A percentile compares a stretch with the other conserved stretches of the same genome.
phyloP scores from a whole-genome alignment of 2,888 invertebrate genomes.

The Eugnorisma glareosa region DNA sequence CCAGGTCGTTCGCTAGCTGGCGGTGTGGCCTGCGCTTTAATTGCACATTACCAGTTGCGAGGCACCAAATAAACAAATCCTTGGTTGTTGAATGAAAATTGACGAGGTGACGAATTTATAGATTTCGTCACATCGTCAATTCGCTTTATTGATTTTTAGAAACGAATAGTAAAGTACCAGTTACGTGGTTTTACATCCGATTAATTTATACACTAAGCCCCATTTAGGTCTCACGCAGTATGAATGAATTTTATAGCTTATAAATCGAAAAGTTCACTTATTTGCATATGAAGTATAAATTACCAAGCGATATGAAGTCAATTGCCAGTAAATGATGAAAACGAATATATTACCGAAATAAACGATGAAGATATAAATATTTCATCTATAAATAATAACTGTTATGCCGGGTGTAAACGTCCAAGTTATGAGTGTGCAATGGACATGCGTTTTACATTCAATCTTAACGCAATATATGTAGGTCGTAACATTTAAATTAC shows the following conservation, averaged over 20 bases:
- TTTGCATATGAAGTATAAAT: conserved; percentile 61
- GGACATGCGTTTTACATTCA: conserved; percentile 73
- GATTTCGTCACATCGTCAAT: no score
- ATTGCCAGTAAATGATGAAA: conserved; percentile 61
- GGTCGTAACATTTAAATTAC: conserved; percentile 61
- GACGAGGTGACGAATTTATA: conserved; percentile 1
- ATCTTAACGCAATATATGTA: conserved; percentile 65
- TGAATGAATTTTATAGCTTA: conserved; percentile 52
- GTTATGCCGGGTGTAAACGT: conserved; percentile 75
- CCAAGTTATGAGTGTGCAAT: conserved; percentile 70
- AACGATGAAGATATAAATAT: conserved; percentile 68
- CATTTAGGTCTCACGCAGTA: conserved; percentile 40
- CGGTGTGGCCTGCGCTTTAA: no score
- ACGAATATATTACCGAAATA: conserved; percentile 60
- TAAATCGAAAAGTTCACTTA: conserved; percentile 56
- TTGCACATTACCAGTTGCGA: not conserved
- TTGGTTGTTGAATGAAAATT: not conserved
- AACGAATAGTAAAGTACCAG: conserved; percentile 5
- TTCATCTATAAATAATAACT: conserved; percentile 72
- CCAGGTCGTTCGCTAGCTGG: no score
- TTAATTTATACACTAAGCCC: conserved; percentile 15
- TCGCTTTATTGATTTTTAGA: no score
- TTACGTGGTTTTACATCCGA: conserved; percentile 2
- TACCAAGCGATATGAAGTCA: conserved; percentile 49
- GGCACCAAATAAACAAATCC: not conserved